Percentiles rank a stretch among this genome's conserved stretches.
Conservation (phyloP, 2,113 vertebrate species). For the Clarias macrocephalus region DNA sequence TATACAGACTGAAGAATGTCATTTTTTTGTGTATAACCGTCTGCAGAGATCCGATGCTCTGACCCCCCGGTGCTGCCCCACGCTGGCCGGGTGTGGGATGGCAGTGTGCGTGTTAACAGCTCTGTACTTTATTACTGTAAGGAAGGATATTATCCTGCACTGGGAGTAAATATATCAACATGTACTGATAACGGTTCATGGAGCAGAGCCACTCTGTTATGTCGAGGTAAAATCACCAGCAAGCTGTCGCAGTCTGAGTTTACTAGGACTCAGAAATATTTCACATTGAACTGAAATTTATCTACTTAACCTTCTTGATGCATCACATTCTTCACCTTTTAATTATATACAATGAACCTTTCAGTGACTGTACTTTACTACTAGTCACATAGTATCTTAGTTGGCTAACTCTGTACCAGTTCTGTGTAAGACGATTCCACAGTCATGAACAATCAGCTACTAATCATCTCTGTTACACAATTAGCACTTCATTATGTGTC, state of each 20-base stretch:
- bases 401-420: not conserved
- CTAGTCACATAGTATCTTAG: not conserved
- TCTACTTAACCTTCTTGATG: not conserved
- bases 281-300: not conserved
- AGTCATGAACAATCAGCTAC: not conserved
- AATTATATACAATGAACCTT: not conserved
- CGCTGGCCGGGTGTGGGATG: constrained; percentile 72
- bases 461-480: not conserved
- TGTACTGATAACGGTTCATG: constrained; percentile 73
- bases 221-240: constrained; percentile 68
- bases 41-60: constrained; percentile 51
- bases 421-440: not conserved
- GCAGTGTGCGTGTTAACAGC: constrained; percentile 68
- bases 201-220: constrained; percentile 69
- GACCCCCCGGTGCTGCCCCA: constrained; percentile 69
- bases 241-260: not conserved
- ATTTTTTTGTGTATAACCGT: not conserved
- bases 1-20: too few relatives aligned
- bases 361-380: not conserved
- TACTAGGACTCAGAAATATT: not conserved
- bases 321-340: not conserved
- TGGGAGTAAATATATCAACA: constrained; percentile 60
- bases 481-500: not conserved
- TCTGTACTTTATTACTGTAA: constrained; percentile 70
- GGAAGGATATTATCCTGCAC: constrained; percentile 61